These are phyloP conservation scores for Caenorhabditis latens DNA, from an alignment of 1,140 invertebrate genomes.

Conservation along the genomic window DNA sequence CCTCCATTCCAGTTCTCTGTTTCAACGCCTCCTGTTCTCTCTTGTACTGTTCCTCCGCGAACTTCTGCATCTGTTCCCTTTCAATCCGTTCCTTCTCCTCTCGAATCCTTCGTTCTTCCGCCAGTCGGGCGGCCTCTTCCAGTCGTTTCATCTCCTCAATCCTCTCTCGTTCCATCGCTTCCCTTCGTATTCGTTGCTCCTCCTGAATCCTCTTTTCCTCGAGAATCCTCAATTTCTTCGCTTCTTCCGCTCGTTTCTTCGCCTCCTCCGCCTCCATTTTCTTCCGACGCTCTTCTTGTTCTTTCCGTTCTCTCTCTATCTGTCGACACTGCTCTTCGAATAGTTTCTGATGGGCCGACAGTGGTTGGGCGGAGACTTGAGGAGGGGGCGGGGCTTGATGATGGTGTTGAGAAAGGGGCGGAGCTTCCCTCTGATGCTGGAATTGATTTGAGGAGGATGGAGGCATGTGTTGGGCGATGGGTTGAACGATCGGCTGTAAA, in stretches of 20 bases:
- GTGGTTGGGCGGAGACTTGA: not conserved
- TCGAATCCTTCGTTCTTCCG: constrained; percentile 6
- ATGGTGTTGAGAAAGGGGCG: constrained; percentile 25
- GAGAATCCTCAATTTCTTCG: constrained; percentile 44
- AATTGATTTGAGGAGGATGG: not conserved
- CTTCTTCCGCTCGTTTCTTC: constrained; percentile 44
- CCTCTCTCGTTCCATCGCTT: constrained; percentile 23
- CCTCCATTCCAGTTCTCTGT: constrained; percentile 37
- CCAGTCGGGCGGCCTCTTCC: constrained; percentile 36
- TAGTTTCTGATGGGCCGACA: constrained; percentile 29
- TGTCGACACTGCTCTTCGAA: constrained; percentile 52
- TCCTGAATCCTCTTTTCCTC: constrained; percentile 24
- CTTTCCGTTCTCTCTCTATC: constrained; percentile 57
- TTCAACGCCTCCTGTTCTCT: not conserved
- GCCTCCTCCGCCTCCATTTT: constrained; percentile 47
- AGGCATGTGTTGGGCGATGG: not conserved
- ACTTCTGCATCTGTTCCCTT: constrained; percentile 29
- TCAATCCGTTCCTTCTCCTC: constrained; percentile 53
- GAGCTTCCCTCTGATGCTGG: constrained; percentile 47
- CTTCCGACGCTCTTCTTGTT: constrained; percentile 53
- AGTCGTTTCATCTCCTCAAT: constrained; percentile 5
- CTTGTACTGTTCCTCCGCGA: not conserved
- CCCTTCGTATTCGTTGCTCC: constrained; percentile 52
- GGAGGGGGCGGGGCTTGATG: not conserved
- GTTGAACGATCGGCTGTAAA: constrained; percentile 11